Evolutionary conservation across 2,113 vertebrate genomes (phyloP), one percentile per base, ranked within the genome.

Genomic region (Edolisoma coerulescens): DNA sequence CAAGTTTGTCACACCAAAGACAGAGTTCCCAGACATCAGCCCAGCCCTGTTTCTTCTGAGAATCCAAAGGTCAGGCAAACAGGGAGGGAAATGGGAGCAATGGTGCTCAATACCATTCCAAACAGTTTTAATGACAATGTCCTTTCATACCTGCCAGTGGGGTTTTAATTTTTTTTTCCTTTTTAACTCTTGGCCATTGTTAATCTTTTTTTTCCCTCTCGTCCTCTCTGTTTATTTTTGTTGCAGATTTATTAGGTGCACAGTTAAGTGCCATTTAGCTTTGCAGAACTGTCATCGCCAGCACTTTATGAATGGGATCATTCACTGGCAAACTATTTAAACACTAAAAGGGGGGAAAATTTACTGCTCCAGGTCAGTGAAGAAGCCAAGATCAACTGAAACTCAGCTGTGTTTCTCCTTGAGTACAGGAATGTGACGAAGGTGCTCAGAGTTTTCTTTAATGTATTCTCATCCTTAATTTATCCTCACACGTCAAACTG

Each of bases 351-450:
- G 76, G 91, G 91, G 80, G 93, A 50, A 94, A 96, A 96, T 93
- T 92, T 80, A 96, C 89, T 27, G 97, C 97, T 93, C n/a, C 86
- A 37, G 98, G 97, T 97, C 97, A 98, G 7, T 2, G 30, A 81
- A 95, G 94, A 91, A 96, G 97, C 97, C 97, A 98, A 97, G 95
- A 98, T 96, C 95, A 98, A 97, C 97, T 61, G 95, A 98, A 98
- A 97, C 96, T 95, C 80, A 82, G 78, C 82, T 30, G 41, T 23
- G 2, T 94, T 95, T 95, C 96, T 95, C 90, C 96, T 90, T 63
- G 20, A 94, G 84, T 54, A 28, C 5, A 94, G 91, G 95, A 97
- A 97, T 91, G 92, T 67, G 94, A 95, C 11, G 13, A 91, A 94
- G 90, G 87, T 16, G 6, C 74, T 95, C 65, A 9, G 89, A 70